phyloP scores from a whole-genome alignment of 1,140 invertebrate genomes.

The Dendrolimus punctatus region DNA sequence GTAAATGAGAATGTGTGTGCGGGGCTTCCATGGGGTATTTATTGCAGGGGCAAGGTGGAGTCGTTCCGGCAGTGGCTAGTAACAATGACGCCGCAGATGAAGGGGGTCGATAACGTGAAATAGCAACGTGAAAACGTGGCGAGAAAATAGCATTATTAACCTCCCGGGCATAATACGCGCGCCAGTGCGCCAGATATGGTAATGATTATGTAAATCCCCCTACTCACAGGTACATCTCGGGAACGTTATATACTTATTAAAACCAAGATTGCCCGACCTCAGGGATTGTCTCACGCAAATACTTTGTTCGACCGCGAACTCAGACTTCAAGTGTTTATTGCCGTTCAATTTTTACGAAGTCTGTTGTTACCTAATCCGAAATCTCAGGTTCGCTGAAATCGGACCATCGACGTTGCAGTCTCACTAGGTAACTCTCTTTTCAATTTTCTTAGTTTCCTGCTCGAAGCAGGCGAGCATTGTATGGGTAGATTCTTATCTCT shows the following conservation, averaged over 20 bases:
- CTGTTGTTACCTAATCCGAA: slow-evolving; percentile 41
- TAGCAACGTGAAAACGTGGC: slow-evolving; percentile 71
- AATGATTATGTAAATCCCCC: slow-evolving; percentile 71
- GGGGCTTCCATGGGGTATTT: too few species aligned
- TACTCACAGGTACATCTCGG: slow-evolving; percentile 66
- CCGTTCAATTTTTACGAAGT: slow-evolving; percentile 58
- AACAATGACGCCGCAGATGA: slow-evolving; percentile 71
- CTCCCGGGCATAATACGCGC: slow-evolving; percentile 70
- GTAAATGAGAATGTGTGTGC: too few species aligned
- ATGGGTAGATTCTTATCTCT: slow-evolving; percentile 69
- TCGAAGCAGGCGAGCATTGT: slow-evolving; percentile 65
- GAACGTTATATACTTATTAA: slow-evolving; percentile 71
- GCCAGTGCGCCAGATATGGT: slow-evolving; percentile 71
- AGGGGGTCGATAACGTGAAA: slow-evolving; percentile 71
- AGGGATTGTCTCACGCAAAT: slow-evolving; percentile 56
- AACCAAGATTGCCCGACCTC: slow-evolving; percentile 64
- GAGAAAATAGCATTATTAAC: slow-evolving; percentile 74
- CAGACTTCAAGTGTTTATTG: slow-evolving; percentile 44
- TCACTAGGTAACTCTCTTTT: slow-evolving; percentile 66
- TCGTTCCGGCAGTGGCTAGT: slow-evolving; percentile 62
- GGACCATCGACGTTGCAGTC: slow-evolving; percentile 59
- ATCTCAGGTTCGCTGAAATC: slow-evolving; percentile 63
- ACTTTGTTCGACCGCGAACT: slow-evolving; percentile 38
- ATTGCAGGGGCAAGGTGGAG: slow-evolving; percentile 33
- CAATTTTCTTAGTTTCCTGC: slow-evolving; percentile 70